Conservation (phyloP, 2,113 vertebrate species). For the Vidua chalybeata region DNA sequence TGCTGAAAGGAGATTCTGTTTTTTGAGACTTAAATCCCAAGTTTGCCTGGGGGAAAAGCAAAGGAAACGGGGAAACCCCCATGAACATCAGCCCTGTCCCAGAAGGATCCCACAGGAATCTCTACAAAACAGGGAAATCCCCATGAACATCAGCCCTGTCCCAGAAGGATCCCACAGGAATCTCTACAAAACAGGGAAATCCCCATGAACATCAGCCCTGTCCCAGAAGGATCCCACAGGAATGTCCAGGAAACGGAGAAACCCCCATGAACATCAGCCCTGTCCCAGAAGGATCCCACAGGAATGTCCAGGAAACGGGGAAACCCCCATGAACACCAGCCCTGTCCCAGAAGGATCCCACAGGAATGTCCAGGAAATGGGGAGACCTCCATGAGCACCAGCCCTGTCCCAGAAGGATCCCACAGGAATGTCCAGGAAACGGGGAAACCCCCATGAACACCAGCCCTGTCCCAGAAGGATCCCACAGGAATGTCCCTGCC, state of each 20-base stretch:
- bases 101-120: accelerated
- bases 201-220: background rate
- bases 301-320: background rate
- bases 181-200: too few species aligned
- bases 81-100: background rate
- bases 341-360: background rate
- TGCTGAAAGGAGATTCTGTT: background rate
- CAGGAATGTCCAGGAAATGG: too few species aligned
- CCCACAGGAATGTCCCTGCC: background rate
- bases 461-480: too few species aligned
- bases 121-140: too few species aligned
- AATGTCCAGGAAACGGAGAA: too few species aligned
- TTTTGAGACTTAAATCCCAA: background rate
- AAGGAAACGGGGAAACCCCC: background rate
- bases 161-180: background rate
- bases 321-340: background rate
- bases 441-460: too few species aligned
- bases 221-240: too few species aligned
- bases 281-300: accelerated
- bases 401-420: background rate
- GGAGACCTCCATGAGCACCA: background rate
- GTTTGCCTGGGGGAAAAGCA: background rate
- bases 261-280: too few species aligned
- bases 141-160: accelerated
- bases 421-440: too few species aligned